Evolutionary conservation across 2,888 invertebrate species (phyloP).

Genomic region (Stenodema calcarata): DNA sequence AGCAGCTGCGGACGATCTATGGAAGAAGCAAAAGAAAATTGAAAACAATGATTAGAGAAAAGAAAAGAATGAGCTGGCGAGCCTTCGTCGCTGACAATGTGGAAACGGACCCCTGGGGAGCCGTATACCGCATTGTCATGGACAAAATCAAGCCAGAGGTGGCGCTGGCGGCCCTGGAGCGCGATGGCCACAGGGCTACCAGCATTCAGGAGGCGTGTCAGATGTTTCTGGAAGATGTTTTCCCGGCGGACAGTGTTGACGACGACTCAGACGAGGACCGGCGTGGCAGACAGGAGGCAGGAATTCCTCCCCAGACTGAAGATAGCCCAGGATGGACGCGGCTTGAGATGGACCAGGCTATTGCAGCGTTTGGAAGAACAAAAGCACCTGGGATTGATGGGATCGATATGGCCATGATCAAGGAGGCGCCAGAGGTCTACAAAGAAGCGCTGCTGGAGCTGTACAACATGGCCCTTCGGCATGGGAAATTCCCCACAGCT

Average conservation of each 20-base stretch:
- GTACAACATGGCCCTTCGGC: neutral
- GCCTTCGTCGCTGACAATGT: neutral
- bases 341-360: neutral
- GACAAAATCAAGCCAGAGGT: neutral
- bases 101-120: neutral
- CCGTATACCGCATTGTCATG: neutral
- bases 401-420: too few relatives aligned
- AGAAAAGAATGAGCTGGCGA: too few relatives aligned
- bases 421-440: too few relatives aligned
- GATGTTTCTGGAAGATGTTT: neutral
- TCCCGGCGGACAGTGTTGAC: neutral
- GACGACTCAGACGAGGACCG: neutral
- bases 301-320: neutral
- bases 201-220: neutral
- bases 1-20: too few relatives aligned
- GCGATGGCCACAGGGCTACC: neutral
- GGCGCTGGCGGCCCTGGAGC: neutral
- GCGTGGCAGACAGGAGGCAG: neutral
- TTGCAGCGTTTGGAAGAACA: neutral
- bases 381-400: too few relatives aligned
- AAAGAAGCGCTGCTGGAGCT: too few relatives aligned
- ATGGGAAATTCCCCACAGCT: neutral
- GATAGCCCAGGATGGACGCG: neutral
- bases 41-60: too few relatives aligned
- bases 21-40: too few relatives aligned